Conservation (phyloP, 2,113 vertebrate genomes). For the Columba livia region DNA sequence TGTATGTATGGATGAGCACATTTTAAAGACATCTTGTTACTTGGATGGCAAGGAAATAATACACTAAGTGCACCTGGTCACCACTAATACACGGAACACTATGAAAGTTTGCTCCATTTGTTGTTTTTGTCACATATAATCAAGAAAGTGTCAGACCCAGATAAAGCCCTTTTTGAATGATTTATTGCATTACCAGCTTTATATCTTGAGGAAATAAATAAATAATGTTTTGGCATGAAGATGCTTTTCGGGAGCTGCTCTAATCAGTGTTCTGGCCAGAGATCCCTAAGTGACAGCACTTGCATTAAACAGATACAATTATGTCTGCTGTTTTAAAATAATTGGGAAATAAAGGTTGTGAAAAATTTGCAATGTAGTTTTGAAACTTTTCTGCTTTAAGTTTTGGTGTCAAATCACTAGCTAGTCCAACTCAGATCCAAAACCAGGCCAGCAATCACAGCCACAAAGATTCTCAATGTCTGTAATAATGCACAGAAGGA, state of each 20-base stretch:
- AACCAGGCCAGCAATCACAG: not conserved
- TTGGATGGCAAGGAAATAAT: not conserved
- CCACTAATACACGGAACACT: not conserved
- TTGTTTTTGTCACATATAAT: not conserved
- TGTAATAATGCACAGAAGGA: not conserved
- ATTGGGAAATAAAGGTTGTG: not conserved
- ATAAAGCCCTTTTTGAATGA: not conserved
- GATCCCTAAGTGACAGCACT: not conserved
- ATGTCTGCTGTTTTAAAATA: not conserved
- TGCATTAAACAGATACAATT: not conserved
- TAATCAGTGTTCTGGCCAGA: not conserved
- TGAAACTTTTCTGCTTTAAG: not conserved
- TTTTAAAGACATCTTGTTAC: not conserved
- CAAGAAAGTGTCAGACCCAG: not conserved
- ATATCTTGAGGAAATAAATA: not conserved
- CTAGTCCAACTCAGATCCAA: not conserved
- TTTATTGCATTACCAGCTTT: not conserved
- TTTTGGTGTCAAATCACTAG: not conserved
- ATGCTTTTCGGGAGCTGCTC: not conserved
- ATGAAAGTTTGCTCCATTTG: not conserved
- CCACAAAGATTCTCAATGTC: not conserved
- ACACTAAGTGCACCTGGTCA: not conserved
- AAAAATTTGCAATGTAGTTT: not conserved
- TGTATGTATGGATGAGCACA: accelerated
- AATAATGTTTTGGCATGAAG: not conserved